A percentile compares a stretch with the other conserved stretches of the same genome.
phyloP scores from a whole-genome alignment of 1,140 invertebrate genomes.

The Aphelenchoides fujianensis region DNA sequence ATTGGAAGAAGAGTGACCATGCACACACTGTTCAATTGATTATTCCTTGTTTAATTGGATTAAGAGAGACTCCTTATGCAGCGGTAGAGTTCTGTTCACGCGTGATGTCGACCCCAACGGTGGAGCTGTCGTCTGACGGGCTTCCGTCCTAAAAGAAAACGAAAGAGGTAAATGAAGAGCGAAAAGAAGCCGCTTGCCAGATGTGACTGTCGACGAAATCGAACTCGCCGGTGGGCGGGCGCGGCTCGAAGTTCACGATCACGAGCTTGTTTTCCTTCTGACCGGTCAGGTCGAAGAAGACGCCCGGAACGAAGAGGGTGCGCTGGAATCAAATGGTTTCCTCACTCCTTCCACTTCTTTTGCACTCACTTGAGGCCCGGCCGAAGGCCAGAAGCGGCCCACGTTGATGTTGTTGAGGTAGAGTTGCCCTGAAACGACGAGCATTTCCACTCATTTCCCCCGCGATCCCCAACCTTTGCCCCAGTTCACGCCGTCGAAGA shows the following conservation, averaged over 20 bases:
- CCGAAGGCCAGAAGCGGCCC: slow-evolving; percentile 20
- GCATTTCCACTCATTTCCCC: too few species aligned
- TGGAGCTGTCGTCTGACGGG: neutral
- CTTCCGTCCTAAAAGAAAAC: neutral
- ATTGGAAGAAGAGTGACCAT: neutral
- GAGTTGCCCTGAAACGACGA: too few species aligned
- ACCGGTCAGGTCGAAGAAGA: neutral
- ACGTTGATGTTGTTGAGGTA: slow-evolving; percentile 19
- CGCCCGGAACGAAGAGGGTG: slow-evolving; percentile 6
- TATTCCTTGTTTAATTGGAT: neutral
- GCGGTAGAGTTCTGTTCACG: neutral
- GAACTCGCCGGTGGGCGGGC: neutral
- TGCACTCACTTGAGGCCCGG: slow-evolving; percentile 7
- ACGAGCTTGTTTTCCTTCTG: neutral
- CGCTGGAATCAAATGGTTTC: neutral
- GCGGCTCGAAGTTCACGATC: slow-evolving; percentile 4
- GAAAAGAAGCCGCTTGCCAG: slow-evolving; percentile 1
- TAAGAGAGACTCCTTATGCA: neutral
- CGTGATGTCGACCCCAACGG: neutral
- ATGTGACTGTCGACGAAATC: neutral
- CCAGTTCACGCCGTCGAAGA: neutral
- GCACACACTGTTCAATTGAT: neutral
- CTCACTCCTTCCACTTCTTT: neutral
- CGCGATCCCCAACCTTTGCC: too few species aligned
- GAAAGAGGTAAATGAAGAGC: neutral